phyloP scores from a whole-genome alignment of 2,797 vertebrate species.

The Orestias chungarensis region DNA sequence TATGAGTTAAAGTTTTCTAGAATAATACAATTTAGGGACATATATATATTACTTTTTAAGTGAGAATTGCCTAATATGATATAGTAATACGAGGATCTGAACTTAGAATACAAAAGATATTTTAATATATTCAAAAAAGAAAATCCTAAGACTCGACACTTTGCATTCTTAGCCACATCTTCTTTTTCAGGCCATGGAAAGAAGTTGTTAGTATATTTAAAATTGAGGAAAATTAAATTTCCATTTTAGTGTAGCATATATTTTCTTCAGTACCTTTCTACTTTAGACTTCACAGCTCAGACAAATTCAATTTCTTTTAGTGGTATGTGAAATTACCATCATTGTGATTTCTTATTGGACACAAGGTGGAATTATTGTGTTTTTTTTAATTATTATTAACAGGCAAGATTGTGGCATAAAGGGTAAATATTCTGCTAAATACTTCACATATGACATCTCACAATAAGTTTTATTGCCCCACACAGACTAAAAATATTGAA shows the following conservation, averaged over 20 bases:
- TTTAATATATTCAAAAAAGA: neutral
- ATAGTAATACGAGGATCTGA: too few species aligned
- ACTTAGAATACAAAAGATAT: too few species aligned
- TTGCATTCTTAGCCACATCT: neutral
- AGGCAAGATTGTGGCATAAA: neutral
- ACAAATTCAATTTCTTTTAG: neutral
- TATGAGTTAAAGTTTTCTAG: too few species aligned
- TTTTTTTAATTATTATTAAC: neutral
- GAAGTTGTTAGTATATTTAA: neutral
- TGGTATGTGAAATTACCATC: neutral
- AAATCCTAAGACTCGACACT: too few species aligned
- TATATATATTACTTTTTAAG: too few species aligned
- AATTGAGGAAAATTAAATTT: neutral
- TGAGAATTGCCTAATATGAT: too few species aligned
- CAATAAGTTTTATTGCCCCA: neutral
- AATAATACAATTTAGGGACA: too few species aligned
- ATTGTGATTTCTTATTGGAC: neutral
- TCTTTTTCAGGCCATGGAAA: neutral
- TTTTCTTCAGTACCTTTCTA: neutral
- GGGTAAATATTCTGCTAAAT: neutral
- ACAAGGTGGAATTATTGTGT: neutral
- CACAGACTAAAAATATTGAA: neutral
- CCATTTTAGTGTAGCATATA: neutral
- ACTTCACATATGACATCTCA: neutral
- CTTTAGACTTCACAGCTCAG: neutral